Percentiles rank a stretch among this genome's conserved stretches.
phyloP scores from a whole-genome alignment of 2,113 vertebrate genomes.

The Isichthys henryi region DNA sequence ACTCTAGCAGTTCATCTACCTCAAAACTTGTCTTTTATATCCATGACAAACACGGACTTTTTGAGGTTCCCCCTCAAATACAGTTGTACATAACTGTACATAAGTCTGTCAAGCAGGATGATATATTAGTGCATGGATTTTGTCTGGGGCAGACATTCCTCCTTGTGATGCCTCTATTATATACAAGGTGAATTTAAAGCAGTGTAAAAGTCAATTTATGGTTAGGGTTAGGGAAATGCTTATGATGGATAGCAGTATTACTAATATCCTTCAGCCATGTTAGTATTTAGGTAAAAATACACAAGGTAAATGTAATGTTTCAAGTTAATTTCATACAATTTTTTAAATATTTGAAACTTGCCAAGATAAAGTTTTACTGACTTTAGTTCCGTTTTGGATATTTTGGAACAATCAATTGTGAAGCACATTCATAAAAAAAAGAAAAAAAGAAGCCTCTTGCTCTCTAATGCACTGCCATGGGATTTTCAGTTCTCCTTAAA shows the following conservation, averaged over 20 bases:
- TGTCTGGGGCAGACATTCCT: not conserved
- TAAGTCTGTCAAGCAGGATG: not conserved
- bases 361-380: too few relatives aligned
- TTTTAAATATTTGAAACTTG: too few relatives aligned
- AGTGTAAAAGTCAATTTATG: not conserved
- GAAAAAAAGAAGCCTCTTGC: too few relatives aligned
- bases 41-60: not conserved
- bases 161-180: not conserved
- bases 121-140: not conserved
- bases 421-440: too few relatives aligned
- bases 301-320: not conserved
- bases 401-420: too few relatives aligned
- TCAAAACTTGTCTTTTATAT: not conserved
- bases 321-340: not conserved
- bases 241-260: not conserved
- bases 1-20: not conserved
- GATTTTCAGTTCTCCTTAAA: not conserved
- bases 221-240: not conserved
- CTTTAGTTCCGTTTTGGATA: too few relatives aligned
- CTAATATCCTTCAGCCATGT: not conserved
- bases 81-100: not conserved
- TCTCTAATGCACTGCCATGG: too few relatives aligned
- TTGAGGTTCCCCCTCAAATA: not conserved
- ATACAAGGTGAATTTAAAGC: too few relatives aligned
- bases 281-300: not conserved